Conservation (phyloP, 2,888 invertebrate genomes). For the Tachystola acroxantha region DNA sequence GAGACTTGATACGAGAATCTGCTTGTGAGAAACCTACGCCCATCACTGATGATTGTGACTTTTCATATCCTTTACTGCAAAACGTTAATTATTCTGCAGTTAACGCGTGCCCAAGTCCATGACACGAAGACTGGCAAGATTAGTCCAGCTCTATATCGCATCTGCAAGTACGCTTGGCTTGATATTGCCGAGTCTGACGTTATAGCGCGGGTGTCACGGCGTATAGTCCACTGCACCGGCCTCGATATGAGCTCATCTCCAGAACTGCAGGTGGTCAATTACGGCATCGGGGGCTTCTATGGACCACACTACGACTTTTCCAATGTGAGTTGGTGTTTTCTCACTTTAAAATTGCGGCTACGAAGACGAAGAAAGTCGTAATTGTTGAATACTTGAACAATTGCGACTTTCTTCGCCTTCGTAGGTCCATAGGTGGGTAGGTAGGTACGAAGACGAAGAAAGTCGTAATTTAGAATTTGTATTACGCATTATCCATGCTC, state of each 20-base stretch:
- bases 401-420: too few relatives aligned
- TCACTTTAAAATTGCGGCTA: too few relatives aligned
- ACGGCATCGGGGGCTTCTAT: constrained; percentile 98
- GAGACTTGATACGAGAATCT: too few relatives aligned
- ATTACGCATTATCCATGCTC: too few relatives aligned
- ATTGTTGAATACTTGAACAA: not conserved
- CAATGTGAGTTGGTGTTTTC: constrained; percentile 79
- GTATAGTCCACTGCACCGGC: constrained; percentile 92
- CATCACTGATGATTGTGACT: not conserved
- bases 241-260: constrained; percentile 93
- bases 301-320: constrained; percentile 98
- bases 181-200: constrained; percentile 66
- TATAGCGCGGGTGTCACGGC: constrained; percentile 84
- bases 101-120: constrained; percentile 91
- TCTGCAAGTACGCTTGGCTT: constrained; percentile 98
- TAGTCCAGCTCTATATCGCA: constrained; percentile 70
- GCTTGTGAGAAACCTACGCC: too few relatives aligned
- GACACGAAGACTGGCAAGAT: constrained; percentile 90
- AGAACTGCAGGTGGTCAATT: constrained; percentile 98
- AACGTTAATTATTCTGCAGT: constrained; percentile 68
- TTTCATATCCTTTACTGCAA: not conserved
- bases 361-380: too few relatives aligned
- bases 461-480: too few relatives aligned
- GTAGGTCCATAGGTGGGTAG: too few relatives aligned
- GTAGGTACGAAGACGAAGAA: too few relatives aligned